Percentiles rank a stretch among this genome's conserved stretches.
These are phyloP conservation scores for Pangasius macronema DNA, from an alignment of 2,797 vertebrate genomes.

Conservation along the genomic window DNA sequence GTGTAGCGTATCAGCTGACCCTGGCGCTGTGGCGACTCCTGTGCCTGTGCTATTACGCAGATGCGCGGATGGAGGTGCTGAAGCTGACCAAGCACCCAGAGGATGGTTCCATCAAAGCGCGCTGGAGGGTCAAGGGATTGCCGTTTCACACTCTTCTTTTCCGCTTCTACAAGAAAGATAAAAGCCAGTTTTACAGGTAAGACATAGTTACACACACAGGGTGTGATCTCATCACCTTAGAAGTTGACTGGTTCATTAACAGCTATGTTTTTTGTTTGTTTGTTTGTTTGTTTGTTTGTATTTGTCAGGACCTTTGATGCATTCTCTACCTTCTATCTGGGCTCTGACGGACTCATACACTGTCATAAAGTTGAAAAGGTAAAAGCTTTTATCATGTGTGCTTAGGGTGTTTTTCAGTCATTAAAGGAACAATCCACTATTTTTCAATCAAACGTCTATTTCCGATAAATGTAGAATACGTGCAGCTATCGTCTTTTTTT, in stretches of 20 bases:
- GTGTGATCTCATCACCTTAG: not conserved
- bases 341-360: conserved; percentile 82
- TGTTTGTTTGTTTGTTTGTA: not conserved
- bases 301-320: conserved; percentile 83
- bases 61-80: conserved; percentile 81
- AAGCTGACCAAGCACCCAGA: conserved; percentile 88
- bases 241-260: not conserved
- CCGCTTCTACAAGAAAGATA: conserved; percentile 84
- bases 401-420: not conserved
- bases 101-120: conserved; percentile 84
- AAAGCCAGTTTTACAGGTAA: conserved; percentile 82
- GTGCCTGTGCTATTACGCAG: conserved; percentile 81
- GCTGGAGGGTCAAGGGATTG: conserved; percentile 85
- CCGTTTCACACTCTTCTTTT: conserved; percentile 79
- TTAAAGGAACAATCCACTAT: not conserved
- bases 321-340: conserved; percentile 90
- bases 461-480: not conserved
- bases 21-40: conserved; percentile 77
- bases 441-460: not conserved
- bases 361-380: conserved; percentile 91
- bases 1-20: conserved; percentile 74
- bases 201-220: not conserved
- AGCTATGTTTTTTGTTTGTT: not conserved
- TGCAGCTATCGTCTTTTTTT: not conserved
- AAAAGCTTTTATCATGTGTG: conserved; percentile 44